Base-by-base conservation (phyloP, 1,140 invertebrate species). In the Drosophila nannoptera region DNA sequence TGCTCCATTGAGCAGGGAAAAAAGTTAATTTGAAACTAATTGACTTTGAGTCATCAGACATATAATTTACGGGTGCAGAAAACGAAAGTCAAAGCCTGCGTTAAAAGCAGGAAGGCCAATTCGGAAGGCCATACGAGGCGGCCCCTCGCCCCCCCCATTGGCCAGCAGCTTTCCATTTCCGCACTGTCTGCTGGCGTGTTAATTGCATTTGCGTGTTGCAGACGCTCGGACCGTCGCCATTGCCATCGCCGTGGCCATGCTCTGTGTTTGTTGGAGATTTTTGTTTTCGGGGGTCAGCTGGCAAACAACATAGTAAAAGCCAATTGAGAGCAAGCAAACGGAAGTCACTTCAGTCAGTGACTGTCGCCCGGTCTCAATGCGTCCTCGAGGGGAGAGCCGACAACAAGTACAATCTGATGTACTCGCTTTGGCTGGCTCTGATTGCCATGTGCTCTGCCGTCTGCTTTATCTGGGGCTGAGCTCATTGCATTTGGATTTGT, bases 181-280 rank as follows among this genome's bases (percentile, higher is more conserved):
- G 82, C 69, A 72, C 62, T 62, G 82, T 81, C 81, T 86, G 77
- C 64, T 68, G 82, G 77, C 81, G 81, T 86, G 81, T 86, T 86
- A 86, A 86, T 86, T 86, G 81, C 81, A 86, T 86, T 86, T 86
- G 77, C 82, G 82, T 86, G 81, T 77, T 81, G 81, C 66, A 81
- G 67, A 83, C 74, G 60, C 53, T 64, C 70, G 40, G 63, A 35
- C 38, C 16, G 59, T 50, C 40, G 29, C 14, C 14, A n/a, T 43
- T 43, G 40, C 38, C 16, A 62, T 50, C 40, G 29, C 14, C 14
- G 40, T 43, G 12, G 12, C 14, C 14, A n/a, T 43, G 7, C 14
- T 12, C 14, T n/a, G 4, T 14, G 48, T 64, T 43, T 54, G 46
- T 7, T 40, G 38, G 52, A 36, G 58, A 62, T 53, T 62, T 75